Conservation (phyloP, 2,888 invertebrate species). For the Amiota minor region DNA sequence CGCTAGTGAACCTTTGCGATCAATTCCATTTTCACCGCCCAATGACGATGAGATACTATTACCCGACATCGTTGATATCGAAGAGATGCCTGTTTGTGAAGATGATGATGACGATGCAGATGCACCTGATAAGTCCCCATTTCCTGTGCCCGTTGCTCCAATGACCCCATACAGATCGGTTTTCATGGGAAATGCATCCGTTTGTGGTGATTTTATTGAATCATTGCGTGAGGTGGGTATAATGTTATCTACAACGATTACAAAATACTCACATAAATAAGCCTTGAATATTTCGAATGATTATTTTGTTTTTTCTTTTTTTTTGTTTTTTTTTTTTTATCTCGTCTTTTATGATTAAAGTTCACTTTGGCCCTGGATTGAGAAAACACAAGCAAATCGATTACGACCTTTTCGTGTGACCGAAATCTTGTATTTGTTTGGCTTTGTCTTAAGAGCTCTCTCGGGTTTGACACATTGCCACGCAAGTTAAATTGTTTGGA, state of each 20-base stretch:
- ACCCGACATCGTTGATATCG: constrained; percentile 55
- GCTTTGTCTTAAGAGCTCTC: not conserved
- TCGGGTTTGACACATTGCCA: constrained; percentile 20
- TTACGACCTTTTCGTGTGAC: too few relatives aligned
- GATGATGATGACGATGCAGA: constrained; percentile 61
- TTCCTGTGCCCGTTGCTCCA: constrained; percentile 45
- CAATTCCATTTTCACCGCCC: constrained; percentile 53
- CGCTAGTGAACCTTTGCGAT: constrained; percentile 71
- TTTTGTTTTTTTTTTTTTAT: too few relatives aligned
- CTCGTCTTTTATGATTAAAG: too few relatives aligned
- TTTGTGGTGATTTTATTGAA: constrained; percentile 68
- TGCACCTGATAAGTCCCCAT: constrained; percentile 58
- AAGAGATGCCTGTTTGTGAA: constrained; percentile 52
- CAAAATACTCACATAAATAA: not conserved
- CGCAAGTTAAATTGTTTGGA: constrained; percentile 70
- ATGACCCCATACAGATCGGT: constrained; percentile 68
- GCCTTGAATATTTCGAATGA: too few relatives aligned
- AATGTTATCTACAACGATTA: constrained; percentile 63
- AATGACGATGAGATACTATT: constrained; percentile 58
- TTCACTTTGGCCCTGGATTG: too few relatives aligned
- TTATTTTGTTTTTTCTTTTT: too few relatives aligned
- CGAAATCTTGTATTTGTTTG: constrained; percentile 8
- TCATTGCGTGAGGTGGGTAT: constrained; percentile 71
- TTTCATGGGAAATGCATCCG: constrained; percentile 71
- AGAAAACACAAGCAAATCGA: too few relatives aligned